phyloP scores from a whole-genome alignment of 2,113 vertebrate species.

The Cervus canadensis region DNA sequence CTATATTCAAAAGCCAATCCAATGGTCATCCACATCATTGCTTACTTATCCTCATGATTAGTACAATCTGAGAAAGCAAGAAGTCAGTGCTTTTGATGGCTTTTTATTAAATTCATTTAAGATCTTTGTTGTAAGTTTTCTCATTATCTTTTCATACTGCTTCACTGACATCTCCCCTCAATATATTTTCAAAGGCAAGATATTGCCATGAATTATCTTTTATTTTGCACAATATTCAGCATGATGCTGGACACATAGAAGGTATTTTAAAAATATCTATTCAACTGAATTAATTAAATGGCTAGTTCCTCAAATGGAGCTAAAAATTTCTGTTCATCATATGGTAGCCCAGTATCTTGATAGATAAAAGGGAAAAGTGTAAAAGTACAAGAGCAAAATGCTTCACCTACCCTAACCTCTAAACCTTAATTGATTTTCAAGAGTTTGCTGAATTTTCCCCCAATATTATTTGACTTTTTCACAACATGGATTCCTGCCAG shows the following conservation, averaged over 20 bases:
- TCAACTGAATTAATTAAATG: constrained; percentile 22
- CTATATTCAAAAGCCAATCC: not conserved
- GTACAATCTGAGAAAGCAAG: not conserved
- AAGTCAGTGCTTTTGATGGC: not conserved
- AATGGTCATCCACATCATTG: not conserved
- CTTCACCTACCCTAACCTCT: constrained; percentile 19
- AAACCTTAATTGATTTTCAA: constrained; percentile 48
- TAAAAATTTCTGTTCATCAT: constrained; percentile 18
- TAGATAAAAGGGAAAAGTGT: not conserved
- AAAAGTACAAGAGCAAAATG: not conserved
- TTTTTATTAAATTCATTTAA: not conserved
- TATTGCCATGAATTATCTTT: constrained; percentile 35
- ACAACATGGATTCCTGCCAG: constrained; percentile 23
- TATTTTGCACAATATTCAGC: not conserved
- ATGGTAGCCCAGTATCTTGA: not conserved
- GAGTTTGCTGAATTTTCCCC: not conserved
- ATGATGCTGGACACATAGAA: not conserved
- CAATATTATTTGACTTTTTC: constrained; percentile 37
- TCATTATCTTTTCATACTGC: constrained; percentile 19
- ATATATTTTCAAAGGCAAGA: constrained; percentile 33
- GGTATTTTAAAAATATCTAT: constrained; percentile 22
- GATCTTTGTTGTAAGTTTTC: not conserved
- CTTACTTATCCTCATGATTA: not conserved
- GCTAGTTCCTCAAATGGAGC: not conserved
- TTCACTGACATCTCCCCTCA: constrained; percentile 2